Evolutionary conservation across 2,113 vertebrate genomes (phyloP).

Genomic region (Uria lomvia): DNA sequence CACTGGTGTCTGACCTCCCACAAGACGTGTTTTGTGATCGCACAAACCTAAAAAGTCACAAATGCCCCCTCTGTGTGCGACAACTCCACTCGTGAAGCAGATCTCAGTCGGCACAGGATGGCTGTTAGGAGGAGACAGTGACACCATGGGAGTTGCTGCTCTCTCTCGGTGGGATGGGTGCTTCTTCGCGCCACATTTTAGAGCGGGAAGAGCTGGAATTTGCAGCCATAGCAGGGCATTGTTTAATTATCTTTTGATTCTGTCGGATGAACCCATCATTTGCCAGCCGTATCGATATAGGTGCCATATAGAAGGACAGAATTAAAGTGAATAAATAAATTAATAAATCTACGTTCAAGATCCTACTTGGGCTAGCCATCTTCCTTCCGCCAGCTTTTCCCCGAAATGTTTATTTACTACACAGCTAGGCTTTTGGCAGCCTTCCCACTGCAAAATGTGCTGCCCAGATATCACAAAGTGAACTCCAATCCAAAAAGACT

Average conservation of each 20-base stretch:
- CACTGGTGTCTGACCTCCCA: fast-evolving
- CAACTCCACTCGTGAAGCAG: neutral
- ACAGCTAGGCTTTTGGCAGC: conserved; percentile 47
- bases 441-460: conserved; percentile 46
- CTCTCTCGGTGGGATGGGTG: neutral
- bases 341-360: neutral
- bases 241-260: neutral
- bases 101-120: fast-evolving
- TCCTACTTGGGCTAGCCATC: neutral
- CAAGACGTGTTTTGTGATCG: fast-evolving
- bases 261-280: neutral
- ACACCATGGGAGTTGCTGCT: neutral
- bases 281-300: fast-evolving
- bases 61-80: neutral
- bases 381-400: conserved; percentile 6
- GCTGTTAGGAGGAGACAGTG: neutral
- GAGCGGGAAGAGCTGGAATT: neutral
- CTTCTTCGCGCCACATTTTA: neutral
- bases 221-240: fast-evolving
- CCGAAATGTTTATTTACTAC: conserved; percentile 61
- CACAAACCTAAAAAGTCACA: neutral
- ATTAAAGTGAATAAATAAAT: neutral
- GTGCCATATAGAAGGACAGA: fast-evolving
- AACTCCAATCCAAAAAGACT: neutral
- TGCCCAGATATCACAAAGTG: conserved; percentile 52